Percentiles rank a stretch among this genome's conserved stretches.
phyloP scores from a whole-genome alignment of 2,888 invertebrate species.

The Galerucella nymphaeae region DNA sequence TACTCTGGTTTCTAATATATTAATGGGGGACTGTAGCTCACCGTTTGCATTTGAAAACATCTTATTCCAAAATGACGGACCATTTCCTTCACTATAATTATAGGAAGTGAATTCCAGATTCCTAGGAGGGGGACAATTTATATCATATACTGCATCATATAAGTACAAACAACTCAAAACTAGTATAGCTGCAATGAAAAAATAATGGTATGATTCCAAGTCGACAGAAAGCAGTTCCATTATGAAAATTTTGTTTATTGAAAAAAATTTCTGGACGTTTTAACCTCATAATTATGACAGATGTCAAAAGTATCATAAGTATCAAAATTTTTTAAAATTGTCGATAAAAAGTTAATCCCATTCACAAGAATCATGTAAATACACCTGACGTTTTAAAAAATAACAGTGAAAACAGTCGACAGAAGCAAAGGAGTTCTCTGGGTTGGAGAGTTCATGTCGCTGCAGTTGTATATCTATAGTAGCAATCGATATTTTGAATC shows the following conservation, averaged over 20 bases:
- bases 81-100: constrained; percentile 43
- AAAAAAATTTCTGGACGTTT: background rate
- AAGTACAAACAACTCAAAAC: constrained; percentile 43
- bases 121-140: background rate
- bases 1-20: constrained; percentile 51
- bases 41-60: constrained; percentile 52
- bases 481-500: no score
- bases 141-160: constrained; percentile 36
- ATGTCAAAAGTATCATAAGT: background rate
- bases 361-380: no score
- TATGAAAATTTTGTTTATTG: background rate
- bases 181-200: constrained; percentile 36
- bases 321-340: no score
- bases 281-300: background rate
- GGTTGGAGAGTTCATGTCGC: no score
- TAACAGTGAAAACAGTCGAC: no score
- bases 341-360: no score
- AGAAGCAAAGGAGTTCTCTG: no score
- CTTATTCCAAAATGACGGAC: constrained; percentile 55
- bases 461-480: no score
- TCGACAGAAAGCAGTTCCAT: constrained; percentile 9
- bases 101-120: constrained; percentile 34
- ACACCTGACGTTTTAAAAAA: no score
- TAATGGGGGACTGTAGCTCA: constrained; percentile 58
- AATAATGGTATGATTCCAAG: constrained; percentile 38